Evolutionary conservation across 2,797 vertebrate species (phyloP).

Genomic region (Momotus momota): DNA sequence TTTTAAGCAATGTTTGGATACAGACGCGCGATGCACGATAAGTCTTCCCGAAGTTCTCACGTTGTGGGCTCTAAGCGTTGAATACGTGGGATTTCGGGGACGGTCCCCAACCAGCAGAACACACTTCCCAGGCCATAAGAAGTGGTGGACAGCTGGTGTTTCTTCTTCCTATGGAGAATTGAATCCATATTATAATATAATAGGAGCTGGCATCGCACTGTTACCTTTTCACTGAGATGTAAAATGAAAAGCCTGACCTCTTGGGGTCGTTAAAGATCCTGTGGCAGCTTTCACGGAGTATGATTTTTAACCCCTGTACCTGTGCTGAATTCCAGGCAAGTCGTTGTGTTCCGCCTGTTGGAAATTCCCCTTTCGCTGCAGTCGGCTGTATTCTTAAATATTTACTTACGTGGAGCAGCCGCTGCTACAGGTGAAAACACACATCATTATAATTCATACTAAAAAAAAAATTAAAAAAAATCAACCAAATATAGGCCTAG

Average conservation of each 20-base stretch:
- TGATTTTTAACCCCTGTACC: conserved; percentile 51
- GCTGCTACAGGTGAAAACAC: conserved; percentile 47
- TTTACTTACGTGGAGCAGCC: background rate
- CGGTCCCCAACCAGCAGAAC: background rate
- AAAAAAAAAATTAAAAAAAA: background rate
- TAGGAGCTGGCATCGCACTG: background rate
- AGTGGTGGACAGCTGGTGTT: background rate
- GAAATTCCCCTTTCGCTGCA: background rate
- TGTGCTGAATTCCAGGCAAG: conserved; percentile 16
- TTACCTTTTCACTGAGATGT: conserved; percentile 5
- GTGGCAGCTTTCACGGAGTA: conserved; percentile 40
- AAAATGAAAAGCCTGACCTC: conserved; percentile 48
- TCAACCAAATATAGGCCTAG: conserved; percentile 26
- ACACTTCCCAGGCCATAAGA: background rate
- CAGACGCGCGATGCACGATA: background rate
- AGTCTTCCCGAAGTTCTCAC: background rate
- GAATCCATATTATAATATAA: background rate
- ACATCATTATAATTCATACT: conserved; percentile 22
- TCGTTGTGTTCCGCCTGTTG: background rate
- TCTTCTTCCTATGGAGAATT: background rate
- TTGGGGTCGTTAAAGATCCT: conserved; percentile 13
- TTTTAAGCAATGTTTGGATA: conserved; percentile 3
- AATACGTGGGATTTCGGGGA: background rate
- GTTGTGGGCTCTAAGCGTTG: background rate
- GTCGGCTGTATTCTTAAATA: background rate